Percentiles rank a stretch among this genome's conserved stretches.
phyloP scores from a whole-genome alignment of 1,140 invertebrate species.

The Zaprionus kolodkinae region DNA sequence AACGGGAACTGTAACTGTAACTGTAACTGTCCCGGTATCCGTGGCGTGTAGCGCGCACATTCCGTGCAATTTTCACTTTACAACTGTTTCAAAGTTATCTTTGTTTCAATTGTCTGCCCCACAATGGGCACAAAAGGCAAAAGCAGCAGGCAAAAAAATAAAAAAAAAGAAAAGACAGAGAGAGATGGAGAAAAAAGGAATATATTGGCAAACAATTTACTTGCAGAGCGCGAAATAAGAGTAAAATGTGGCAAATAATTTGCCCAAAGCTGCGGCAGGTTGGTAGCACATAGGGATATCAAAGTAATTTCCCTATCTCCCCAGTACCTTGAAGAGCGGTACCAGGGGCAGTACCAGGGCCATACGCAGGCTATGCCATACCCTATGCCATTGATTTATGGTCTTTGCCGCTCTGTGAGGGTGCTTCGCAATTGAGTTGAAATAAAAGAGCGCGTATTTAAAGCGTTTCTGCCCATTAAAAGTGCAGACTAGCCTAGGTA shows the following conservation, averaged over 20 bases:
- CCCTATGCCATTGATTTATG: conserved; percentile 68
- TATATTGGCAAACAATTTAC: conserved; percentile 84
- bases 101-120: conserved; percentile 74
- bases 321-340: no score
- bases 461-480: neutral
- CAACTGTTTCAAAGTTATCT: conserved; percentile 84
- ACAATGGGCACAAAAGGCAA: conserved; percentile 36
- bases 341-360: neutral
- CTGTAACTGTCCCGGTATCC: conserved; percentile 3
- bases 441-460: conserved; percentile 29
- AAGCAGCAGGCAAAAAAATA: conserved; percentile 41
- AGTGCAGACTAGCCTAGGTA: neutral
- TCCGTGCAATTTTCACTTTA: conserved; percentile 82
- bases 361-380: conserved; percentile 25
- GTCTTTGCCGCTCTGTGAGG: conserved; percentile 32
- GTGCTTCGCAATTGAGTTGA: conserved; percentile 48
- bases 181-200: conserved; percentile 40
- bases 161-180: conserved; percentile 53
- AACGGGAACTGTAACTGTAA: neutral
- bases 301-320: conserved; percentile 63
- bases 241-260: conserved; percentile 79
- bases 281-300: conserved; percentile 65
- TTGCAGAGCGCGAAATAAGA: conserved; percentile 58
- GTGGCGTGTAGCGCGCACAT: conserved; percentile 38
- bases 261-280: conserved; percentile 82